phyloP scores from a whole-genome alignment of 2,797 vertebrate genomes.

The Nannoperca obscura region DNA sequence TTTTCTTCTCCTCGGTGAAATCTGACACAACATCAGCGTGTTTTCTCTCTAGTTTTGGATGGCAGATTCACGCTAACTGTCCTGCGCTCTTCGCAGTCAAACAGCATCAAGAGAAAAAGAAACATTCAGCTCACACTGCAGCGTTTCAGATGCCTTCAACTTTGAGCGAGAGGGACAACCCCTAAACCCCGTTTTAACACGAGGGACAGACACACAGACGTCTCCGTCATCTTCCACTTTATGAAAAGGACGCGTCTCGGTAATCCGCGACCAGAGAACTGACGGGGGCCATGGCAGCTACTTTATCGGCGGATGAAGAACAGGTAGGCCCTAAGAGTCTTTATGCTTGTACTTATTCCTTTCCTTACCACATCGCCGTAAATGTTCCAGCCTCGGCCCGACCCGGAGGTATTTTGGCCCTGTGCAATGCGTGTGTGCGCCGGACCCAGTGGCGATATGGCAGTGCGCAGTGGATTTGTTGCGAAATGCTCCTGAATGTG shows the following conservation, averaged over 20 bases:
- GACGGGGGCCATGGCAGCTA: slow-evolving; percentile 88
- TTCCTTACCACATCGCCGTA: background rate
- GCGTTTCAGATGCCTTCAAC: slow-evolving; percentile 60
- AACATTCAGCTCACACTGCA: slow-evolving; percentile 17
- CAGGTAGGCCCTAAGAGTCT: slow-evolving; percentile 86
- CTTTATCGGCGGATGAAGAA: slow-evolving; percentile 93
- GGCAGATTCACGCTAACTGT: slow-evolving; percentile 46
- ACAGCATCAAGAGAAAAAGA: slow-evolving; percentile 2
- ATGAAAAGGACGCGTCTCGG: slow-evolving; percentile 65
- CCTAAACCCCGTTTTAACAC: slow-evolving; percentile 46
- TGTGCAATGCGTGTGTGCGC: slow-evolving; percentile 30
- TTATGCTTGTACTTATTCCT: background rate
- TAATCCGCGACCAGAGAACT: slow-evolving; percentile 51
- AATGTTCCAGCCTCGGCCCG: slow-evolving; percentile 2
- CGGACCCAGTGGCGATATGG: slow-evolving; percentile 19
- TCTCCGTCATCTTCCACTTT: slow-evolving; percentile 51
- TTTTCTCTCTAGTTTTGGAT: slow-evolving; percentile 34
- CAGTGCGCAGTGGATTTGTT: slow-evolving; percentile 58
- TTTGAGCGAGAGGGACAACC: slow-evolving; percentile 55
- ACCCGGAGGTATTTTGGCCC: slow-evolving; percentile 46
- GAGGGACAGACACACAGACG: slow-evolving; percentile 51
- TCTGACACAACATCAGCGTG: slow-evolving; percentile 55
- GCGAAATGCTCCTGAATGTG: slow-evolving; percentile 59
- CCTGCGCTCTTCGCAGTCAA: slow-evolving; percentile 29
- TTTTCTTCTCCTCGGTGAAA: slow-evolving; percentile 55